A percentile compares a stretch with the other conserved stretches of the same genome.
phyloP scores from a whole-genome alignment of 2,888 invertebrate species.

The Eugnorisma glareosa region DNA sequence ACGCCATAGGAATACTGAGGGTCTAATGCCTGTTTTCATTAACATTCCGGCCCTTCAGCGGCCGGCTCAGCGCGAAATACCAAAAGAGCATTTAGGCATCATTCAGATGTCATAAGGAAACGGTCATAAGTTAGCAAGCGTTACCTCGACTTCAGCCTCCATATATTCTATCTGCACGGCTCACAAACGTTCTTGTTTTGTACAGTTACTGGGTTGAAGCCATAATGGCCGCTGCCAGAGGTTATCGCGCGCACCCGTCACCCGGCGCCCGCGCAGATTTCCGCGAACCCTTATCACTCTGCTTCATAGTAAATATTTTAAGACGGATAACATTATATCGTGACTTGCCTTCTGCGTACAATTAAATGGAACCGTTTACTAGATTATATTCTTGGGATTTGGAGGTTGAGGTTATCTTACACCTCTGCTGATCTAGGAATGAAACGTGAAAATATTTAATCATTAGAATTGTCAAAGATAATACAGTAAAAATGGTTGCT shows the following conservation, averaged over 20 bases:
- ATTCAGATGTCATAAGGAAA: no score
- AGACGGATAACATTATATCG: constrained; percentile 46
- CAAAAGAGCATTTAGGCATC: no score
- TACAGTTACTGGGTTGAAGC: constrained; percentile 24
- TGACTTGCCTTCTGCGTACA: constrained; percentile 36
- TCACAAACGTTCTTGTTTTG: constrained; percentile 31
- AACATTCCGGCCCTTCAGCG: not conserved
- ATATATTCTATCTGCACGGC: not conserved
- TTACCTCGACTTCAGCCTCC: not conserved
- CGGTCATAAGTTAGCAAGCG: not conserved
- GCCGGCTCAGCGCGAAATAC: not conserved
- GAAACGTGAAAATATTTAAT: not conserved
- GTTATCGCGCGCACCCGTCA: constrained; percentile 57
- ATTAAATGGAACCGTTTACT: constrained; percentile 12
- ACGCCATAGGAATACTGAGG: not conserved
- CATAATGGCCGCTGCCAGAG: constrained; percentile 44
- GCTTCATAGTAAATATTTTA: constrained; percentile 42
- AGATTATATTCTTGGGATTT: constrained; percentile 35
- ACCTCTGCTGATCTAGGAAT: not conserved
- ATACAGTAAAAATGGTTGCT: not conserved
- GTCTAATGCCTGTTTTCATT: not conserved
- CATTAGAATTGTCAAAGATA: not conserved
- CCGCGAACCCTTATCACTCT: constrained; percentile 65
- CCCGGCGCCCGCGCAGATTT: constrained; percentile 58
- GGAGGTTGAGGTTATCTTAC: not conserved